Percentiles rank a stretch among this genome's conserved stretches.
Conservation (phyloP, 2,113 vertebrate species). For the Rana temporaria region DNA sequence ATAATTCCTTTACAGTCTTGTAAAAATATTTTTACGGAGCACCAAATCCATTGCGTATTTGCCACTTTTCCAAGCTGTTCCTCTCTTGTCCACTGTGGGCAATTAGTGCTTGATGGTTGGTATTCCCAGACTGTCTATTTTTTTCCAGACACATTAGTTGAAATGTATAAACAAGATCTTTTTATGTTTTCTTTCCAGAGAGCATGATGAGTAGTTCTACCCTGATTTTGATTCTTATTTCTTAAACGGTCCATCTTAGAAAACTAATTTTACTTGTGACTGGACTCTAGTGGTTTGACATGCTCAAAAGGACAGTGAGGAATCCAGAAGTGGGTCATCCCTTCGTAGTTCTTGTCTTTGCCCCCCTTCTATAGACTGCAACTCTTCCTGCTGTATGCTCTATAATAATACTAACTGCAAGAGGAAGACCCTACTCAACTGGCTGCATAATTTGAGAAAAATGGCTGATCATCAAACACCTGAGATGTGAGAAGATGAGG, state of each 20-base stretch:
- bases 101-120: not conserved
- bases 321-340: too few relatives aligned
- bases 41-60: slow-evolving; percentile 28
- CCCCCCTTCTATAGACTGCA: too few relatives aligned
- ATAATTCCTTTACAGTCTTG: slow-evolving; percentile 6
- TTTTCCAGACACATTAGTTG: not conserved
- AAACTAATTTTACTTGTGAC: too few relatives aligned
- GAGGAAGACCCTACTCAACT: too few relatives aligned
- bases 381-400: too few relatives aligned
- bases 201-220: not conserved
- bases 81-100: not conserved
- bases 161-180: not conserved
- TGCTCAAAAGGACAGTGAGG: too few relatives aligned
- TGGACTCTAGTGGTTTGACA: too few relatives aligned
- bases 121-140: slow-evolving; percentile 19
- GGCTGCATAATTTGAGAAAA: too few relatives aligned
- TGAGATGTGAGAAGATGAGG: too few relatives aligned
- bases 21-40: slow-evolving; percentile 41
- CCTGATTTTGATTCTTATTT: not conserved
- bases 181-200: not conserved
- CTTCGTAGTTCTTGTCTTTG: too few relatives aligned
- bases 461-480: too few relatives aligned
- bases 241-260: not conserved
- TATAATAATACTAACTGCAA: too few relatives aligned
- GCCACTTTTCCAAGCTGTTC: slow-evolving; percentile 47